These are phyloP conservation scores for Saguinus midas DNA, from an alignment of 2,113 vertebrate species.

Conservation along the genomic window DNA sequence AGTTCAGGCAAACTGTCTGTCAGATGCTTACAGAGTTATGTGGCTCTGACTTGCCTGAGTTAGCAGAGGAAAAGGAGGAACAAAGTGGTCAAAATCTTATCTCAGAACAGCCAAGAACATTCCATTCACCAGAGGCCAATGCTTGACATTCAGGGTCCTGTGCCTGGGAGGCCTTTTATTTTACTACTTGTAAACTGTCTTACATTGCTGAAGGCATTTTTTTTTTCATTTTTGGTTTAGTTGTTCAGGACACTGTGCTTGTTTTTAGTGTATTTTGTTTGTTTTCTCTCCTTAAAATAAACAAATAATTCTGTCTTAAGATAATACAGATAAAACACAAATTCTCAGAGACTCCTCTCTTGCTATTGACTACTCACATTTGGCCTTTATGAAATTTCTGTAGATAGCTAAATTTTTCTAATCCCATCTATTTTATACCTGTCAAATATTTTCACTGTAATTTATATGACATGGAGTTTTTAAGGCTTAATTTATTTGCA, in stretches of 20 bases:
- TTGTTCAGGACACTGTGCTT: constrained; percentile 38
- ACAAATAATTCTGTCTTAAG: constrained; percentile 4
- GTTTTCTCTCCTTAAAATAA: constrained; percentile 57
- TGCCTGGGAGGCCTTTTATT: constrained; percentile 48
- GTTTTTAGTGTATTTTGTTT: constrained; percentile 17
- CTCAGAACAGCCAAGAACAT: constrained; percentile 60
- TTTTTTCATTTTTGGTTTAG: neutral
- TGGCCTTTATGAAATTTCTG: neutral
- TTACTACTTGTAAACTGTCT: constrained; percentile 47
- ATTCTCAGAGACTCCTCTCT: constrained; percentile 6
- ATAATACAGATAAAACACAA: neutral
- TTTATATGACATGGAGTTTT: neutral
- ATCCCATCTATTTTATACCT: neutral
- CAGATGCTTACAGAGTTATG: neutral
- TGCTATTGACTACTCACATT: constrained; percentile 16
- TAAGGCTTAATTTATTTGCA: neutral
- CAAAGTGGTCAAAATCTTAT: neutral
- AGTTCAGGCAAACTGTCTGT: neutral
- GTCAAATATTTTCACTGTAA: neutral
- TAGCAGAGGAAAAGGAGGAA: constrained; percentile 5
- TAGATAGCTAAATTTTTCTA: neutral
- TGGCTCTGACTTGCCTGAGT: neutral
- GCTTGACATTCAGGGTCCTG: neutral
- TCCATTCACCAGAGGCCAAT: constrained; percentile 55
- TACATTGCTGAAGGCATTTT: constrained; percentile 14